A percentile compares a stretch with the other conserved stretches of the same genome.
phyloP scores from a whole-genome alignment of 2,113 vertebrate species.

The Enhydra lutris region DNA sequence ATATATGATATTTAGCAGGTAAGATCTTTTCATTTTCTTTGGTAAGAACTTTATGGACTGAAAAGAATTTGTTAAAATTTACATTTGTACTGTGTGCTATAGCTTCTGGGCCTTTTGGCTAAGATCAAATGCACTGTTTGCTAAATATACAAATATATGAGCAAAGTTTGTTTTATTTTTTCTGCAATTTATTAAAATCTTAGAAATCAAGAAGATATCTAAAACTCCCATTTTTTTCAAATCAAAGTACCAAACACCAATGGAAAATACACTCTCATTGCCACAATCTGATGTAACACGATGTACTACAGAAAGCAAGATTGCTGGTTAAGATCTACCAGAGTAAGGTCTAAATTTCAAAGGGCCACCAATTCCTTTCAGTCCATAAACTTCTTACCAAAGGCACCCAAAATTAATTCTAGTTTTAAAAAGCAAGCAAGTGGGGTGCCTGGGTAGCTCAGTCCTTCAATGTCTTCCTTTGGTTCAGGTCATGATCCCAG shows the following conservation, averaged over 20 bases:
- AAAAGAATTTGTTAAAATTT: neutral
- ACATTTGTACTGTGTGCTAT: neutral
- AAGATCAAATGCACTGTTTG: neutral
- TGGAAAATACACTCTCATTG: neutral
- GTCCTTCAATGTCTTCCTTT: no score
- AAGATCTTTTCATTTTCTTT: neutral
- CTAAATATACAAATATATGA: neutral
- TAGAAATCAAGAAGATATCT: neutral
- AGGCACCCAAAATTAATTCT: neutral
- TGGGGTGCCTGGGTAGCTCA: no score
- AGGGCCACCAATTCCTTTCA: neutral
- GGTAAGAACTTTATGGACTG: neutral
- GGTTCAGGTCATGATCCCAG: no score
- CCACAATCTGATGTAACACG: neutral
- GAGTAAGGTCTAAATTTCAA: neutral
- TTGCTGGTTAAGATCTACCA: neutral
- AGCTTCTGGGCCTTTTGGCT: no score
- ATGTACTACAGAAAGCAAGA: neutral
- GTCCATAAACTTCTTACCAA: no score
- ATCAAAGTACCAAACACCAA: neutral
- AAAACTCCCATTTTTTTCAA: neutral
- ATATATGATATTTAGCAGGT: neutral
- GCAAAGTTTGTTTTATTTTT: neutral
- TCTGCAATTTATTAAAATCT: neutral
- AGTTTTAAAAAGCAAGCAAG: neutral